A percentile compares a stretch with the other conserved stretches of the same genome.
phyloP scores from a whole-genome alignment of 2,888 invertebrate species.

The Epinotia nisella region DNA sequence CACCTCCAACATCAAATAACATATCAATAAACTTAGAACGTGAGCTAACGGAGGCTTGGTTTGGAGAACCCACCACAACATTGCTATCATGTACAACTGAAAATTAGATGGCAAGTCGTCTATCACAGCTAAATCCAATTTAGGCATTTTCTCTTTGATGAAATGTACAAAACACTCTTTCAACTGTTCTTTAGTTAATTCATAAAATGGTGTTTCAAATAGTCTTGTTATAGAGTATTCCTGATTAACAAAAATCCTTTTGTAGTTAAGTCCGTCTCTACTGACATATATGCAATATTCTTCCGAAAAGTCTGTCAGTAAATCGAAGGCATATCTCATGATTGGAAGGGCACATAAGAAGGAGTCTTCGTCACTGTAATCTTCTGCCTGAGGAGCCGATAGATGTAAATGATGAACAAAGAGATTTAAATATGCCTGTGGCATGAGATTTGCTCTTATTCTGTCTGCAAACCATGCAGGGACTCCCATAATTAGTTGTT shows the following conservation, averaged over 20 bases:
- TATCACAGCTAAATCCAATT: constrained; percentile 65
- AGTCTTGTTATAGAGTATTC: constrained; percentile 60
- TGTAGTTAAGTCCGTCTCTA: constrained; percentile 66
- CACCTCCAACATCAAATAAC: constrained; percentile 83
- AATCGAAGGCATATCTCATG: constrained; percentile 84
- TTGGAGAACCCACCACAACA: constrained; percentile 86
- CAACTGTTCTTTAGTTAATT: constrained; percentile 62
- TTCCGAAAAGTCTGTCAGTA: constrained; percentile 70
- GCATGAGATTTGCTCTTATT: constrained; percentile 85
- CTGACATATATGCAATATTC: constrained; percentile 70
- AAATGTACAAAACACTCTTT: constrained; percentile 76
- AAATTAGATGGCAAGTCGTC: constrained; percentile 82
- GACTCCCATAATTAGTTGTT: constrained; percentile 58
- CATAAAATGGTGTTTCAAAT: constrained; percentile 57
- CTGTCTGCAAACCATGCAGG: constrained; percentile 88
- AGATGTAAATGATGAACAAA: constrained; percentile 86
- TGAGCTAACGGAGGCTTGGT: constrained; percentile 73
- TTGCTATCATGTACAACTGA: constrained; percentile 83
- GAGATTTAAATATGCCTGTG: constrained; percentile 88
- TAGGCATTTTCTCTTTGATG: constrained; percentile 72
- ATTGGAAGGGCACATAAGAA: constrained; percentile 86
- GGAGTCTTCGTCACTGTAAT: constrained; percentile 85
- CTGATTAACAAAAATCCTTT: constrained; percentile 60
- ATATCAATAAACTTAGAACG: constrained; percentile 84
- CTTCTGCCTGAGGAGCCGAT: constrained; percentile 89